Conservation (phyloP, 2,888 invertebrate species). For the Carpatolechia fugitivella region DNA sequence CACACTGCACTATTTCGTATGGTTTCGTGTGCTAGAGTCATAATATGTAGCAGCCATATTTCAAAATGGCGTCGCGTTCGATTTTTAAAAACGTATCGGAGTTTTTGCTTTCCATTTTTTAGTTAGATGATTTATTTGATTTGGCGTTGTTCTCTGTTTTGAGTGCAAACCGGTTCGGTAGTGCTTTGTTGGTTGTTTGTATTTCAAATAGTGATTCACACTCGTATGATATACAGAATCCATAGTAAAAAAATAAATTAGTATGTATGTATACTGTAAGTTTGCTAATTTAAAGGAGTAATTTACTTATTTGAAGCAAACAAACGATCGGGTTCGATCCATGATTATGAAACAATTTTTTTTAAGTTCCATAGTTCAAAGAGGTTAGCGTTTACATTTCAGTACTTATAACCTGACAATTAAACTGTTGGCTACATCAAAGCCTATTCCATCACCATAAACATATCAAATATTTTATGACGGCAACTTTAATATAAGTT, state of each 20-base stretch:
- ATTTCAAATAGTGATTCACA: background rate
- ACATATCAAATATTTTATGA: background rate
- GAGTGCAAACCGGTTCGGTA: background rate
- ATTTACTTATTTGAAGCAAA: too few species aligned
- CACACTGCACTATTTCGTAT: conserved; percentile 31
- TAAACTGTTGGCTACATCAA: background rate
- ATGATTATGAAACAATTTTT: background rate
- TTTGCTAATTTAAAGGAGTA: too few species aligned
- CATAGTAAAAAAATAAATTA: too few species aligned
- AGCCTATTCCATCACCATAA: background rate
- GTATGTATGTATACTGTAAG: too few species aligned
- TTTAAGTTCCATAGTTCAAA: background rate
- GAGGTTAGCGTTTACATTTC: conserved; percentile 11
- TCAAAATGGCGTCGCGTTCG: conserved; percentile 59
- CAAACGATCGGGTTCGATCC: background rate
- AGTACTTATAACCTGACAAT: background rate
- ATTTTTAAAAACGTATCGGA: conserved; percentile 39
- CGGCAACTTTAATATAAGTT: background rate
- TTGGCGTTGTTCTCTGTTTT: conserved; percentile 33
- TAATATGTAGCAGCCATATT: conserved; percentile 58
- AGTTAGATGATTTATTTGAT: conserved; percentile 20
- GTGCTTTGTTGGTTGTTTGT: background rate
- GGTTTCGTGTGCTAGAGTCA: conserved; percentile 57
- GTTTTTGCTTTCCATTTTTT: conserved; percentile 1
- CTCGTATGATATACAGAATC: too few species aligned